Base-by-base conservation (phyloP, 2,888 invertebrate genomes). In the Agonopterix arenella region DNA sequence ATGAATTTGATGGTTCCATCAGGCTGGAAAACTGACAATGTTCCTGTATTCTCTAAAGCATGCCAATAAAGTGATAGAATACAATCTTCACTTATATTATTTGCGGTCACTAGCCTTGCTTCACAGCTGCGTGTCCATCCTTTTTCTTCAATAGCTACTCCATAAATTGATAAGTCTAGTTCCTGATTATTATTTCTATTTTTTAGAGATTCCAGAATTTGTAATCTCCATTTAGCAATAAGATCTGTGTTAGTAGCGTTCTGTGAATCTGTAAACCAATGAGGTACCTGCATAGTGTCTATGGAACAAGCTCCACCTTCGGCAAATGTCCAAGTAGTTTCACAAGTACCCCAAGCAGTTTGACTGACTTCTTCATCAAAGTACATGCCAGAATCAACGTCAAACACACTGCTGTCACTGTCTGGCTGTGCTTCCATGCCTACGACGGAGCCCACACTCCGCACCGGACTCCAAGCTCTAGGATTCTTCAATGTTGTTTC, bases 71-170 rank as follows among this genome's bases (percentile, higher is more conserved):
- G 79, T 67, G 96, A 95, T 47, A 96, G 85, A 52, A 94, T 90
- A 68, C 95, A 95, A 63, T 96, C 96, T 62, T 95, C 93, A 70
- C 91, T 92, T 40, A 89, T 79, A 51, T 88, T 85, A 61, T 79
- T 90, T 36, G 80, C 70, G 68, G 86, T 84, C 47, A 91, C 89
- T 57, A 94, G 92, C 64, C 95, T 92, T 0, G 94, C 94, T 78
- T 96, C 94, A 43, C 95, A 95, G 52, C 93, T 93, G 67, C 96
- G 95, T 0, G 95, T 92, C 96, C 97, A 97, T 0, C 96, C 96
- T 16, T 94, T 93, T 68, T 94, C 93, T 80, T 96, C 96, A 48
- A 96, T 91, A 28, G 96, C 96, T 66, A 93, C 91, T 63, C 94
- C 94, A 80, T 93, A 96, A 51, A 90, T 83, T 11, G 90, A 81